Conservation (phyloP, 1,140 invertebrate genomes). For the Ceratoteleas bidentatus region DNA sequence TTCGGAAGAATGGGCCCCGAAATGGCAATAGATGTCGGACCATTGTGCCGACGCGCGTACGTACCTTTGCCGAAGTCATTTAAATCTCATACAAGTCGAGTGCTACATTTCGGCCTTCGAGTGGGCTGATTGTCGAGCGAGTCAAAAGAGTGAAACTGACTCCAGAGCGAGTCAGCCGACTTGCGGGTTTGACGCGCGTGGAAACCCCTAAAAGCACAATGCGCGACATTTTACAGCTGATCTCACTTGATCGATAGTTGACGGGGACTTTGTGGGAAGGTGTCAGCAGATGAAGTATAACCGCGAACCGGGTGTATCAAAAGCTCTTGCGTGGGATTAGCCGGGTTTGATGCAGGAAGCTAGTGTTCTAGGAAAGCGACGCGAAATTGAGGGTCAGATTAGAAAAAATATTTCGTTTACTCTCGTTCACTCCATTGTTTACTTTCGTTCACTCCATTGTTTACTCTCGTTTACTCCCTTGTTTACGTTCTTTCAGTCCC, state of each 20-base stretch:
- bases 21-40: conserved; percentile 57
- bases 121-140: conserved; percentile 75
- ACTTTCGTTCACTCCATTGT: no score
- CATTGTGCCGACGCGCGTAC: conserved; percentile 68
- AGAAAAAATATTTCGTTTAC: no score
- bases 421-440: no score
- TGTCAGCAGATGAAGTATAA: conserved; percentile 36
- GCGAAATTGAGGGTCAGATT: no score
- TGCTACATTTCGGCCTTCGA: conserved; percentile 76
- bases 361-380: no score
- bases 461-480: no score
- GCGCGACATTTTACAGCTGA: conserved; percentile 52
- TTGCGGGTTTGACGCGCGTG: conserved; percentile 29
- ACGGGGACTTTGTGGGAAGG: conserved; percentile 42
- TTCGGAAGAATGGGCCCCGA: conserved; percentile 65
- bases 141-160: conserved; percentile 77
- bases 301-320: conserved; percentile 31
- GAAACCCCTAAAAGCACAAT: conserved; percentile 41
- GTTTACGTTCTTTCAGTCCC: no score
- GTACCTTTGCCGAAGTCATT: conserved; percentile 75
- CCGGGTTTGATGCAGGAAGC: neutral
- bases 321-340: conserved; percentile 13
- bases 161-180: conserved; percentile 48
- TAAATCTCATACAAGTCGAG: conserved; percentile 79
- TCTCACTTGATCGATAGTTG: conserved; percentile 59